A percentile compares a stretch with the other conserved stretches of the same genome.
These are phyloP conservation scores for Illadopsis cleaveri DNA, from an alignment of 2,113 vertebrate genomes.

Conservation along the genomic window DNA sequence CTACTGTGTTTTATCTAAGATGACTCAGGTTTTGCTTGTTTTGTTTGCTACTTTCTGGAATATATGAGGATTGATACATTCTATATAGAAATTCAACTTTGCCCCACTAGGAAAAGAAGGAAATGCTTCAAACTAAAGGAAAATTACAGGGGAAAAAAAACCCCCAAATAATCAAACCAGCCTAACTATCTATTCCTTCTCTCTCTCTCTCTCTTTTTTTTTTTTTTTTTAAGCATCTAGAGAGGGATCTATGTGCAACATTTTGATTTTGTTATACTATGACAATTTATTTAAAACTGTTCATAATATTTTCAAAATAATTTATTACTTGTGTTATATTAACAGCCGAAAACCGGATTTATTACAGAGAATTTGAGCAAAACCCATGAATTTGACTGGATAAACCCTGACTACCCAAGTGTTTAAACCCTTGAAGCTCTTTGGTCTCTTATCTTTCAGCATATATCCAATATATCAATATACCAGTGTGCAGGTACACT, in stretches of 20 bases:
- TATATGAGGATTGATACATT: neutral
- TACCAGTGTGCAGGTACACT: neutral
- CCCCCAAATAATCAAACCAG: neutral
- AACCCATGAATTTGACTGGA: neutral
- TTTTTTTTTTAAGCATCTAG: neutral
- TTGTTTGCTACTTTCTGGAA: neutral
- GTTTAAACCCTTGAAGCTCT: neutral
- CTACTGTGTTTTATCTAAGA: neutral
- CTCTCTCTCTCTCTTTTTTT: rapidly evolving
- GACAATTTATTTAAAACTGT: neutral
- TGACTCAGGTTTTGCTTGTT: neutral
- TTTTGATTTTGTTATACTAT: neutral
- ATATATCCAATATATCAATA: neutral
- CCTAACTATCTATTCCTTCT: rapidly evolving
- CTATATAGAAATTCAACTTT: neutral
- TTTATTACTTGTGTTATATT: neutral
- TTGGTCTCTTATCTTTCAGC: neutral
- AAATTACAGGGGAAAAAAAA: neutral
- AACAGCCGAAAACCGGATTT: neutral
- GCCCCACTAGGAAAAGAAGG: neutral
- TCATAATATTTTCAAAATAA: neutral
- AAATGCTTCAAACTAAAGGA: neutral
- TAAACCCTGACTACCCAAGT: neutral
- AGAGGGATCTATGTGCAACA: neutral
- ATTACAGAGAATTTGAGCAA: neutral